Conservation (phyloP, 1,140 invertebrate genomes). For the Brachionus paranguensis region DNA sequence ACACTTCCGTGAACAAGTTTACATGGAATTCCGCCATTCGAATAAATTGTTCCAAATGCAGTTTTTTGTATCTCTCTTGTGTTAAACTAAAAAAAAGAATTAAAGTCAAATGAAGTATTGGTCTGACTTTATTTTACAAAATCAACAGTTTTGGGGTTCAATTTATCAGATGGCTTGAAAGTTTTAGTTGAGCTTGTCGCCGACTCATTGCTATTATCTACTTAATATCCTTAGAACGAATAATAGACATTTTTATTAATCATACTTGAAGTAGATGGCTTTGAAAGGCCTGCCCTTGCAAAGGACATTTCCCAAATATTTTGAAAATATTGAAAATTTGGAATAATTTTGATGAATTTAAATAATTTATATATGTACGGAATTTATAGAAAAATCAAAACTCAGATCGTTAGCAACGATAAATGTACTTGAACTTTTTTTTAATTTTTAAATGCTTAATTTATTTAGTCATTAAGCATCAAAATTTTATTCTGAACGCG, state of each 20-base stretch:
- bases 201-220: background rate
- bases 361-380: background rate
- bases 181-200: background rate
- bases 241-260: background rate
- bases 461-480: background rate
- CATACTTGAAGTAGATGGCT: background rate
- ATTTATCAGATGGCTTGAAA: slow-evolving; percentile 48
- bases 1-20: slow-evolving; percentile 55
- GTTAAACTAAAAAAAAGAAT: slow-evolving; percentile 35
- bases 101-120: background rate
- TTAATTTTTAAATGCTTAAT: background rate
- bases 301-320: background rate
- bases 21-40: slow-evolving; percentile 51
- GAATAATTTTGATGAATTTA: background rate
- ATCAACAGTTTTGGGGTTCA: slow-evolving; percentile 54
- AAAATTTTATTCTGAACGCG: background rate
- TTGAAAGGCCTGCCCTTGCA: background rate
- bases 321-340: background rate
- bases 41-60: slow-evolving; percentile 51
- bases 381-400: slow-evolving; percentile 19
- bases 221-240: background rate
- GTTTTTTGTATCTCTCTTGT: slow-evolving; percentile 44
- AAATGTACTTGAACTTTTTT: slow-evolving; percentile 12
- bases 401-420: slow-evolving; percentile 21
- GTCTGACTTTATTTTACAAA: slow-evolving; percentile 45